Evolutionary conservation across 2,797 vertebrate genomes (phyloP), one percentile per base, ranked within the genome.

Genomic region (Leptatherina wallacei): DNA sequence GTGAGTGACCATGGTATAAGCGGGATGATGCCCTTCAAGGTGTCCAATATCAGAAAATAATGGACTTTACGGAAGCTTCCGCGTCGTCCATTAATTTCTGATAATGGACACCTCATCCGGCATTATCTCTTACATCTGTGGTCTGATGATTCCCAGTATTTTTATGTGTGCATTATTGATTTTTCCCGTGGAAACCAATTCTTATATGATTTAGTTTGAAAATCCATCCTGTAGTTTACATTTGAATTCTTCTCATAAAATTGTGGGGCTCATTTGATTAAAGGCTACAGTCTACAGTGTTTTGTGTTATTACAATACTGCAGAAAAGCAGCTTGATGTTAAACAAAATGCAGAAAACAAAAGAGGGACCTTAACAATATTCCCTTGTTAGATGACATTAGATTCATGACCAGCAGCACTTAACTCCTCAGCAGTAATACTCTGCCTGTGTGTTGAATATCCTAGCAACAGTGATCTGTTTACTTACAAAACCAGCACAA

Each of bases 391-490:
- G 49, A 27, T 47, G 40, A 47, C 12, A 65, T 61, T n/a, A 44
- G 11, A 14, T 51, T 40, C 30, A 11, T 47, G 18, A 49, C 16
- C 29, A 49, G 29, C 5, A 68, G 10, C 22, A 60, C 70, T 52
- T 80, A 51, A 51, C 71, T 74, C 38, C 57, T 65, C 42, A 62
- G 55, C 60, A 69, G 44, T 44, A 59, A 59, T 47, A 35, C 38
- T 68, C 38, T 71, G 68, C 35, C 11, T n/a, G 59, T 35, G 69
- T 67, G 69, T 35, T 57, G n/a, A 3, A 62, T 90, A 84, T 81
- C 89, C 82, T 90, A 90, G 89, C 88, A 92, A 90, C 90, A 66
- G 55, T 78, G 42, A 69, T 71, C 40, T 86, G 83, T 88, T 88
- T 82, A 80, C 73, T 65, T 56, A 20, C 75, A 78, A 73, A 85